These are phyloP conservation scores for Nineta flava DNA, from an alignment of 2,888 invertebrate species.

Conservation along the genomic window DNA sequence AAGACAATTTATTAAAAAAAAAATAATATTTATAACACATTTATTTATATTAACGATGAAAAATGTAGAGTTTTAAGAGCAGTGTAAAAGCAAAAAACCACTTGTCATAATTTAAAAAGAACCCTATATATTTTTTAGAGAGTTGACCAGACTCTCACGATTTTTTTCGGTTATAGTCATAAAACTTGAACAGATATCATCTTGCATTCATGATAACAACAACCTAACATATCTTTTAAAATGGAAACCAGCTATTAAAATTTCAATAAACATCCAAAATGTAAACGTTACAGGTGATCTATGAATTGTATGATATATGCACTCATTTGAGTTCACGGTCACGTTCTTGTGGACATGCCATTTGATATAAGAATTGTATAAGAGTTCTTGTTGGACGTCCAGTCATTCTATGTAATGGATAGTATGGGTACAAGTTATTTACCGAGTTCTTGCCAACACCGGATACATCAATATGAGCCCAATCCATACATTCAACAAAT, in stretches of 20 bases:
- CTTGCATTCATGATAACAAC: neutral
- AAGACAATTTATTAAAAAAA: too few relatives aligned
- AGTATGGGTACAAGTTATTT: constrained; percentile 35
- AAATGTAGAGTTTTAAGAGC: too few relatives aligned
- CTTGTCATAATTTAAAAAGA: neutral
- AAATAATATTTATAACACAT: too few relatives aligned
- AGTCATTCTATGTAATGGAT: constrained; percentile 32
- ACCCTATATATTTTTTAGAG: constrained; percentile 2
- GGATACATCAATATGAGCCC: constrained; percentile 45
- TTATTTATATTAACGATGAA: too few relatives aligned
- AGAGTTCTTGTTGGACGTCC: constrained; percentile 34
- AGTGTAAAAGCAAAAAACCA: neutral
- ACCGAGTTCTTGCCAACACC: constrained; percentile 36
- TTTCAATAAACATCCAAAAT: too few relatives aligned
- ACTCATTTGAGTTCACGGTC: neutral
- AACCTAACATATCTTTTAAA: neutral
- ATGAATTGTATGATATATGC: too few relatives aligned
- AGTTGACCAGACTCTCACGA: constrained; percentile 3
- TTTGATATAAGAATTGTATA: constrained; percentile 30
- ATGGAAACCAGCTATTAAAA: too few relatives aligned
- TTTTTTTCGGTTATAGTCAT: constrained; percentile 4
- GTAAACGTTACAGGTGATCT: too few relatives aligned
- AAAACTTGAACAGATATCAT: neutral
- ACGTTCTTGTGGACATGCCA: constrained; percentile 21
- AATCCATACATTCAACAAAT: constrained; percentile 35